These are phyloP conservation scores for Bombyx huttoni DNA, from an alignment of 2,888 invertebrate genomes.

Conservation along the genomic window DNA sequence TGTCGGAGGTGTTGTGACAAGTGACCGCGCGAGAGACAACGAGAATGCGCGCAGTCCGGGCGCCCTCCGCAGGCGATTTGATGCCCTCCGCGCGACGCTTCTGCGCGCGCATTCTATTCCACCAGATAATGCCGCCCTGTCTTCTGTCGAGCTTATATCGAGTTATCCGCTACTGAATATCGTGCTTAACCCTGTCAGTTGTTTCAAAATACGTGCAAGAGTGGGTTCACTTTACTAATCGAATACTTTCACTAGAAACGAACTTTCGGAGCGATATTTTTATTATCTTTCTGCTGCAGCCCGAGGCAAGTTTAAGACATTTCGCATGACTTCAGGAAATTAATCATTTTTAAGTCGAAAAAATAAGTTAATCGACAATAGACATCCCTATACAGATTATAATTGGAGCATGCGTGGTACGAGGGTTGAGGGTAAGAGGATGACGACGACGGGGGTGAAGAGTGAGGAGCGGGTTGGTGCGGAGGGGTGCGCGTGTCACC, in stretches of 20 bases:
- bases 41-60: conserved; percentile 54
- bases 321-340: background rate
- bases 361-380: conserved; percentile 50
- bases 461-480: conserved; percentile 20
- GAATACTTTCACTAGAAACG: background rate
- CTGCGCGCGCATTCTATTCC: conserved; percentile 59
- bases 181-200: conserved; percentile 46
- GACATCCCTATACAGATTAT: conserved; percentile 70
- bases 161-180: conserved; percentile 53
- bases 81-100: conserved; percentile 62
- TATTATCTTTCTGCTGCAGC: background rate
- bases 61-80: conserved; percentile 68
- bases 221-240: conserved; percentile 14
- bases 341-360: background rate
- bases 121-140: conserved; percentile 64
- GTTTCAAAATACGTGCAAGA: conserved; percentile 31
- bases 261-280: background rate
- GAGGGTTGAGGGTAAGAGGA: conserved; percentile 47
- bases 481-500: conserved; percentile 44
- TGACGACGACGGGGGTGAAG: conserved; percentile 22
- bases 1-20: conserved; percentile 46
- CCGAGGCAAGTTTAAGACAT: background rate
- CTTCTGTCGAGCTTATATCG: conserved; percentile 58
- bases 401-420: conserved; percentile 72
- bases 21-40: conserved; percentile 38